Evolutionary conservation across 2,113 vertebrate genomes (phyloP).

Genomic region (Electrona antarctica): DNA sequence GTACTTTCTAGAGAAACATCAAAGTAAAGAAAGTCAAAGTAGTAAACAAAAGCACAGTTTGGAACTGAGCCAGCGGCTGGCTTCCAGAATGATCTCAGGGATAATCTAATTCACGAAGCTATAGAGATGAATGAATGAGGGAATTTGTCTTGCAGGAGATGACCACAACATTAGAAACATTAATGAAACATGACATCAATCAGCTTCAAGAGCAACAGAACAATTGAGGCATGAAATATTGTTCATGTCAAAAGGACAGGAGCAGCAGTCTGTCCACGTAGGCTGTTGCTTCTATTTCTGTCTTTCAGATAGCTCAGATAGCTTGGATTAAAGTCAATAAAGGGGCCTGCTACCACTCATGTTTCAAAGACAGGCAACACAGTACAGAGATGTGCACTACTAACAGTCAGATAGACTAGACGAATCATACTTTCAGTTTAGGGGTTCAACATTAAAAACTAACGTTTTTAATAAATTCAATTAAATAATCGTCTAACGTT

Average conservation of each 20-base stretch:
- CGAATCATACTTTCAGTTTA: too few species aligned
- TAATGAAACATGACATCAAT: slow-evolving; percentile 28
- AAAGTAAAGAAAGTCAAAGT: slow-evolving; percentile 13
- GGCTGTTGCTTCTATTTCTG: slow-evolving; percentile 49
- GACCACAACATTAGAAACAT: slow-evolving; percentile 26
- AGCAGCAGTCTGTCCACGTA: slow-evolving; percentile 7
- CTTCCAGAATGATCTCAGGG: neutral
- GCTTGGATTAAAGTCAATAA: slow-evolving; percentile 40
- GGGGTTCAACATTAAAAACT: too few species aligned
- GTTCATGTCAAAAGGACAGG: slow-evolving; percentile 25
- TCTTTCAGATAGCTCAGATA: slow-evolving; percentile 22
- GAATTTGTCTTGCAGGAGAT: slow-evolving; percentile 16
- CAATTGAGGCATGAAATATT: slow-evolving; percentile 19
- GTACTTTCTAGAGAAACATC: slow-evolving; percentile 85
- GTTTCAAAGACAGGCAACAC: slow-evolving; percentile 28
- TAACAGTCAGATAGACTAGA: too few species aligned
- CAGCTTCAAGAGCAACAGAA: slow-evolving; percentile 19
- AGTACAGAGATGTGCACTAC: neutral
- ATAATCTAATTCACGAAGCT: slow-evolving; percentile 23
- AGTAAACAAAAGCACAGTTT: slow-evolving; percentile 7
- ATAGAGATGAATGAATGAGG: slow-evolving; percentile 25
- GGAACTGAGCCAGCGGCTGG: slow-evolving; percentile 17
- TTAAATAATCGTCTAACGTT: too few species aligned
- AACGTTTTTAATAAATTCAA: too few species aligned
- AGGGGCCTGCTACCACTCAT: slow-evolving; percentile 25